Evolutionary conservation across 2,797 vertebrate species (phyloP), one percentile per base, ranked within the genome.

Genomic region (Hirundo rustica): DNA sequence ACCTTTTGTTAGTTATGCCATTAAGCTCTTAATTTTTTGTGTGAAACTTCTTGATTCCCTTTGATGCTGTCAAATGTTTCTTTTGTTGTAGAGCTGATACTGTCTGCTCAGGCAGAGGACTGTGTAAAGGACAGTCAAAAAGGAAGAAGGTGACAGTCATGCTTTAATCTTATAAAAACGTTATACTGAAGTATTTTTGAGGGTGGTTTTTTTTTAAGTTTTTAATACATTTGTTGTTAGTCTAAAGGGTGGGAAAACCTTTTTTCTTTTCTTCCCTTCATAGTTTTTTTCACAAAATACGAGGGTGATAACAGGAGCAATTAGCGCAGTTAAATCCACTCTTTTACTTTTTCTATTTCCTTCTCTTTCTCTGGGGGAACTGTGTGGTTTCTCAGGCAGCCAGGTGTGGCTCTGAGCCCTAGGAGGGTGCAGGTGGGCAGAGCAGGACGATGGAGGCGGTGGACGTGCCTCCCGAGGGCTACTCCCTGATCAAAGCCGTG

Each of bases 401-500:
- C 45, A 89, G 85, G 60, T 64, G 55, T 76, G 84, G 2, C n/a
- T 9, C 21, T 4, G 55, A 20, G 55, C 54, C 21, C 55, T 40
- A 38, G 81, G 74, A 36, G 55, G 71, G 72, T 13, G 44, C 38
- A 20, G 66, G 55, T 15, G 60, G 85, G 76, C 76, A 16, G 48
- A 38, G 50, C 67, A 94, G 64, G 10, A 98, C 97, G 95, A 98
- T 97, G 8, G 96, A 98, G 47, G 68, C 44, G 3, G 71, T 85
- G 44, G 98, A 98, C 9, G 81, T 98, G 40, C 97, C 98, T 1
- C 95, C 97, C 1, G 98, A 99, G 58, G 98, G 98, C 5, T 99
- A 98, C 89, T 99, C 99, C 15, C 96, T 99, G 78, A 98, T 99
- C 40, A 98, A 97, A 96, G 99, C 99, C 0, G 99, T 99, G 30